These are phyloP conservation scores for Ladona fulva DNA, from an alignment of 1,140 invertebrate species.

Conservation along the genomic window DNA sequence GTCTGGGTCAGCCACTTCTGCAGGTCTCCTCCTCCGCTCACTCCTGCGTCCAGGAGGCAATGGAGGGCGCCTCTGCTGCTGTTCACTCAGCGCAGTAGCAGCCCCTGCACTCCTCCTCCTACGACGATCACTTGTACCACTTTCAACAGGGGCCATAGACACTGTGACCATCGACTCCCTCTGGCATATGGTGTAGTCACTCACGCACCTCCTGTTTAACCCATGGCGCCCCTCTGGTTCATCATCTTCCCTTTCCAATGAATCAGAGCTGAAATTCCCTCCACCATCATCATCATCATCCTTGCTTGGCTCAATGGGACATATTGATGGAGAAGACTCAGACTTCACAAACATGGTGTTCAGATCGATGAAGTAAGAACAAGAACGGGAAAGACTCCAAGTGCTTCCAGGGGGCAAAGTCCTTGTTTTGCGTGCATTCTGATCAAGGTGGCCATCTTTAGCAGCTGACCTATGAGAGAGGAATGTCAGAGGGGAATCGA, in stretches of 20 bases:
- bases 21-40: background rate
- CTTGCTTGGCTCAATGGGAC: background rate
- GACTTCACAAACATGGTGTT: constrained; percentile 30
- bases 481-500: constrained; percentile 22
- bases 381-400: constrained; percentile 27
- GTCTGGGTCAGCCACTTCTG: background rate
- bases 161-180: background rate
- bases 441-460: background rate
- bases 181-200: constrained; percentile 61
- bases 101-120: background rate
- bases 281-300: constrained; percentile 37
- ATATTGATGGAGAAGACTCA: constrained; percentile 10
- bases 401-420: background rate
- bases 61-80: background rate
- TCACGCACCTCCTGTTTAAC: constrained; percentile 40
- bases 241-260: constrained; percentile 41
- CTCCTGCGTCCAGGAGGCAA: background rate
- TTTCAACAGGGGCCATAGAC: background rate
- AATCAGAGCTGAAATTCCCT: constrained; percentile 65
- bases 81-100: background rate
- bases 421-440: constrained; percentile 32
- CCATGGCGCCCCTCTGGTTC: background rate
- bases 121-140: background rate
- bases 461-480: background rate
- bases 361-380: constrained; percentile 38